Conservation (phyloP, 2,113 vertebrate genomes). For the Spilogale gracilis region DNA sequence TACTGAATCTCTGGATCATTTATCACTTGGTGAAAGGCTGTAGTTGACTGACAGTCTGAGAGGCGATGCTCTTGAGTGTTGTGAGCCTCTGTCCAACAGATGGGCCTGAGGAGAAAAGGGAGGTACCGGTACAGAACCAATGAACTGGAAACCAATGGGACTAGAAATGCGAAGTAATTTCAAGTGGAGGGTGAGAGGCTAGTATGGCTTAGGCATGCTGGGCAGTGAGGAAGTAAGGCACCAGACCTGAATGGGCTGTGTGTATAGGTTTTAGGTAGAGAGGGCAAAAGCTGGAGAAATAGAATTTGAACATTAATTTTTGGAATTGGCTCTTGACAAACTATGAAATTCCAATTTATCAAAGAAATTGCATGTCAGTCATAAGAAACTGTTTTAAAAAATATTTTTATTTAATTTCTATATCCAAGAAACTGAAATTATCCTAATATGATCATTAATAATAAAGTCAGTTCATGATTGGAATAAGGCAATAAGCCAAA, state of each 20-base stretch:
- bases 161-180: neutral
- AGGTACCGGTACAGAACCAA: neutral
- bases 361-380: constrained; percentile 56
- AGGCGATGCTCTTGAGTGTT: neutral
- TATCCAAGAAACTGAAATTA: neutral
- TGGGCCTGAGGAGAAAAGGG: neutral
- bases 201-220: neutral
- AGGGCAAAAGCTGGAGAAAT: neutral
- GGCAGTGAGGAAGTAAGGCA: neutral
- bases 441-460: neutral
- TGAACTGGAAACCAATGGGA: neutral
- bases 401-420: neutral
- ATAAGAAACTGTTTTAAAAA: neutral
- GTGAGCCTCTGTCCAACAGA: neutral
- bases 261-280: neutral
- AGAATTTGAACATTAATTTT: neutral
- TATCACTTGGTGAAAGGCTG: neutral
- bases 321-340: constrained; percentile 50
- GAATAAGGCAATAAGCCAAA: neutral
- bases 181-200: neutral
- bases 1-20: neutral
- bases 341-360: constrained; percentile 72
- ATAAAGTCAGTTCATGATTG: neutral
- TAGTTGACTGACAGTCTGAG: neutral
- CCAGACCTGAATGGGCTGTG: neutral